Percentiles rank a stretch among this genome's conserved stretches.
These are phyloP conservation scores for Netelia inedita DNA, from an alignment of 2,888 invertebrate species.

Conservation along the genomic window DNA sequence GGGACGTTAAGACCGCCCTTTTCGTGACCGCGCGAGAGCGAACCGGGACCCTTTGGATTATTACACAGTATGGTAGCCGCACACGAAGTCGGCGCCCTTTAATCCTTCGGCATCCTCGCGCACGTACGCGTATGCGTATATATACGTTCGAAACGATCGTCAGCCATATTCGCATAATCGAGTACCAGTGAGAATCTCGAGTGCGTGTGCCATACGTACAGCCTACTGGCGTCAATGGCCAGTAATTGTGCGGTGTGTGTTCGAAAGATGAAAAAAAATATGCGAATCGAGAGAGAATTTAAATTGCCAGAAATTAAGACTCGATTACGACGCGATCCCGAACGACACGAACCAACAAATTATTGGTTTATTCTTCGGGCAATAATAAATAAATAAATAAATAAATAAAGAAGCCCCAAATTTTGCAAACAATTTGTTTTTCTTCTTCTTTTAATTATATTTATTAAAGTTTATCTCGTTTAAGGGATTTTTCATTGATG, in stretches of 20 bases:
- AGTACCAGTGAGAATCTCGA: background rate
- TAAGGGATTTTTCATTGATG: no score
- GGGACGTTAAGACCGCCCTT: slow-evolving; percentile 46
- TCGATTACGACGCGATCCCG: slow-evolving; percentile 75
- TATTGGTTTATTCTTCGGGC: background rate
- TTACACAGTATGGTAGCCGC: slow-evolving; percentile 80
- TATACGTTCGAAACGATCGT: background rate
- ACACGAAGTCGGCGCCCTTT: slow-evolving; percentile 82
- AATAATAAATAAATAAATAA: background rate
- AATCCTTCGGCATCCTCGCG: slow-evolving; percentile 76
- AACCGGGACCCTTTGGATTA: slow-evolving; percentile 69
- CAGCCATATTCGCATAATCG: slow-evolving; percentile 59
- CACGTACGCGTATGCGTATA: background rate
- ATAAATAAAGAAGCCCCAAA: background rate
- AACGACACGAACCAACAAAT: background rate
- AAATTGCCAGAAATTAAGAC: slow-evolving; percentile 78
- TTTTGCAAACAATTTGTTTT: no score
- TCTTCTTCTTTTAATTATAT: no score
- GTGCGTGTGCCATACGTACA: slow-evolving; percentile 66
- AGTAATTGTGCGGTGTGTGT: slow-evolving; percentile 76
- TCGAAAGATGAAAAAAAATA: background rate
- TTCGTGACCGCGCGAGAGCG: slow-evolving; percentile 12
- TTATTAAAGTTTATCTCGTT: no score
- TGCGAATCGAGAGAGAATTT: slow-evolving; percentile 62
- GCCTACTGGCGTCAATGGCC: slow-evolving; percentile 75